Evolutionary conservation across 2,888 invertebrate species (phyloP), one percentile per base, ranked within the genome.

Genomic region (Timema podura): DNA sequence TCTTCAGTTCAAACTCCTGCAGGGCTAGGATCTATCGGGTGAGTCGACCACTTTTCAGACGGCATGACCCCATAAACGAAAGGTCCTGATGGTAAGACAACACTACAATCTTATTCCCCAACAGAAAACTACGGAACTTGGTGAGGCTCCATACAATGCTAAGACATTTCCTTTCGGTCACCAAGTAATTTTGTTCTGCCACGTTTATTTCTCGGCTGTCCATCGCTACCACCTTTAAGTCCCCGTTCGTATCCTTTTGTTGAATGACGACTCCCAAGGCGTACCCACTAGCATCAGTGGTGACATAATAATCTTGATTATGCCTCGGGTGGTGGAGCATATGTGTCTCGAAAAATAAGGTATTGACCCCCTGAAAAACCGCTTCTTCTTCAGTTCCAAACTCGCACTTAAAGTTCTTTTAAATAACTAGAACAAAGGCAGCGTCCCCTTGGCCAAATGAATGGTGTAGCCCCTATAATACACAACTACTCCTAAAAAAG

Each of bases 1-100:
- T 68, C 10, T 64, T 61, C 11, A 71, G 65, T 64, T 74, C 68
- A 67, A 70, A 75, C 48, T 76, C 74, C 5, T 75, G 75, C 2
- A 76, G 16, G 6, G 70, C 70, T 10, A 76, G 64, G 0, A 69
- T 69, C 74, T 73, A 76, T 54, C 74, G 47, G 7, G 69, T 69
- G 5, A 76, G 66, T 54, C 75, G 57, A 9, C 73, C 65, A 2
- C 72, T 70, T 1, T 73, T 47, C 6, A 75, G 44, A 6, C 74
- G 46, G 65, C 75, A 75, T 2, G 68, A 73, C 10, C 67, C 67
- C 10, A 76, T 30, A 51, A 72, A 75, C 2, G 68, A 65, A 0
- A 74, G n/a, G 0, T 74, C 70, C 7, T 67, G 67, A 48, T 74
- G 73, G 30, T 76, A 74, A 0, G 73, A 73, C 13, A 70, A 64